A percentile compares a stretch with the other conserved stretches of the same genome.
Evolutionary conservation across 2,888 invertebrate species (phyloP).

Genomic region (Idaea dimidiata): DNA sequence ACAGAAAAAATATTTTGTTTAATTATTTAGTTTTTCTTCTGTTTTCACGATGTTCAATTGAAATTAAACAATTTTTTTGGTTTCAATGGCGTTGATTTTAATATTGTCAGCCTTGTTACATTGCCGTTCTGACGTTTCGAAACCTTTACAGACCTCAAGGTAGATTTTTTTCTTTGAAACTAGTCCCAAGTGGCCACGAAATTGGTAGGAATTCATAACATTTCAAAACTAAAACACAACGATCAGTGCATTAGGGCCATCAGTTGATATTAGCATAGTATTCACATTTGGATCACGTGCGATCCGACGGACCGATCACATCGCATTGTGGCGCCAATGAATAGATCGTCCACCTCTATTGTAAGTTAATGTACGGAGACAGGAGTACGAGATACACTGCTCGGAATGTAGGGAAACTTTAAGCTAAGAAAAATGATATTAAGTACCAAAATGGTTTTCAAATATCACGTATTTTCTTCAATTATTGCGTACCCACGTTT

Average conservation of each 20-base stretch:
- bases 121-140: too few species aligned
- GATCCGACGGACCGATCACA: conserved; percentile 36
- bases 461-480: too few species aligned
- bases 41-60: too few species aligned
- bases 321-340: conserved; percentile 72
- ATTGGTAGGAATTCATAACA: neutral
- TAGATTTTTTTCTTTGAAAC: too few species aligned
- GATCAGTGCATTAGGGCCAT: neutral
- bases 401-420: conserved; percentile 17
- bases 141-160: too few species aligned
- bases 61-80: too few species aligned
- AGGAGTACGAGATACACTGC: conserved; percentile 42
- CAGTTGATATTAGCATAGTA: neutral
- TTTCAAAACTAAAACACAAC: neutral
- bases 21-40: too few species aligned
- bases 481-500: too few species aligned
- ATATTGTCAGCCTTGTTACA: too few species aligned
- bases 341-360: conserved; percentile 80
- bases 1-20: too few species aligned
- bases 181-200: neutral
- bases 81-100: too few species aligned
- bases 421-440: neutral
- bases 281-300: conserved; percentile 1
- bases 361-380: conserved; percentile 75
- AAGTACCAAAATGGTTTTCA: too few species aligned